phyloP scores from a whole-genome alignment of 2,888 invertebrate species.

The Adineta ricciae region DNA sequence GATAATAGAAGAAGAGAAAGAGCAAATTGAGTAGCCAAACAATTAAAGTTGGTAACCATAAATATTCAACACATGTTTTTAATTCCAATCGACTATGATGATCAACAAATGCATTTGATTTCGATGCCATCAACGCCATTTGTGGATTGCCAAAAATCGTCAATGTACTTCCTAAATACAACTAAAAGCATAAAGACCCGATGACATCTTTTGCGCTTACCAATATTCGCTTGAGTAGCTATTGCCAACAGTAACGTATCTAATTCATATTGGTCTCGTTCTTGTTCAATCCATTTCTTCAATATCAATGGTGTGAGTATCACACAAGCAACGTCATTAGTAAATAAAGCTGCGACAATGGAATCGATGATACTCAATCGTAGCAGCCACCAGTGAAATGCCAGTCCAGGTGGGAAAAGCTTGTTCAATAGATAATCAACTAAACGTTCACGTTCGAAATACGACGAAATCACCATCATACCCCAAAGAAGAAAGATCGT shows the following conservation, averaged over 20 bases:
- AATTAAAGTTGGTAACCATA: constrained; percentile 36
- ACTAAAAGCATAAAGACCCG: no score
- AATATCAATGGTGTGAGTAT: constrained; percentile 37
- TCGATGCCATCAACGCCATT: constrained; percentile 37
- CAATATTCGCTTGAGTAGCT: constrained; percentile 37
- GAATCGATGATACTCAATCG: constrained; percentile 35
- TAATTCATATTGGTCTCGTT: constrained; percentile 36
- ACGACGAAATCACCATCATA: constrained; percentile 37
- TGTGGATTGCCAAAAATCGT: constrained; percentile 37
- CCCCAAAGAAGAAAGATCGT: constrained; percentile 37
- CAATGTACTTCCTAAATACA: constrained; percentile 31
- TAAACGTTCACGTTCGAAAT: constrained; percentile 36
- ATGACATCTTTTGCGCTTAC: no score
- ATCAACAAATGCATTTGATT: constrained; percentile 34
- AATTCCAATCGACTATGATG: constrained; percentile 35
- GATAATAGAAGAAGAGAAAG: background rate
- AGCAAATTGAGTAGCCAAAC: constrained; percentile 35
- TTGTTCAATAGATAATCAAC: constrained; percentile 34
- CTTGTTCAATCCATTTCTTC: constrained; percentile 36
- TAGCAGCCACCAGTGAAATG: constrained; percentile 36
- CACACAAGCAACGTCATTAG: constrained; percentile 37
- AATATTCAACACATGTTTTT: constrained; percentile 35
- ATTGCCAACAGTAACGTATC: constrained; percentile 36
- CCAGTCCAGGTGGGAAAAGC: constrained; percentile 33
- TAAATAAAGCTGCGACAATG: constrained; percentile 37